These are phyloP conservation scores for Phataginus tricuspis DNA, from an alignment of 2,797 vertebrate genomes.

Conservation along the genomic window DNA sequence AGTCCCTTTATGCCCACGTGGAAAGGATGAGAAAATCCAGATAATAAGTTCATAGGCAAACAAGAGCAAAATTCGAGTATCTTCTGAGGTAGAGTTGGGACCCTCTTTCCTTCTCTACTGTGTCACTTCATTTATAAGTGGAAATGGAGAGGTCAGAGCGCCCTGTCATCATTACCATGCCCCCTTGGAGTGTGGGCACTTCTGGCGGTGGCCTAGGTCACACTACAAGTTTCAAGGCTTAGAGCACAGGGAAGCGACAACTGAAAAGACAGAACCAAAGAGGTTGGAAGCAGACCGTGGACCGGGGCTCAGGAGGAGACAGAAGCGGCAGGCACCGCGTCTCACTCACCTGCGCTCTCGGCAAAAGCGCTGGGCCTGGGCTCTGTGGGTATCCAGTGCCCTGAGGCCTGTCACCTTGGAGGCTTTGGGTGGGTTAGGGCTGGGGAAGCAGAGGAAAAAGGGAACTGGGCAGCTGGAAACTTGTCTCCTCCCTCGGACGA, in stretches of 20 bases:
- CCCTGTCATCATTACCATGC: accelerated
- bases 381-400: accelerated
- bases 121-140: not conserved
- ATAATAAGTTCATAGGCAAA: not conserved
- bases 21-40: not conserved
- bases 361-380: not conserved
- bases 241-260: not conserved
- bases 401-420: not conserved
- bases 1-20: slow-evolving; percentile 33
- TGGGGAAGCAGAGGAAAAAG: not conserved
- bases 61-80: not conserved
- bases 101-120: not conserved
- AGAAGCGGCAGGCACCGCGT: accelerated
- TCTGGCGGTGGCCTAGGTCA: accelerated
- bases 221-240: not conserved
- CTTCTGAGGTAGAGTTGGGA: not conserved
- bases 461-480: not conserved
- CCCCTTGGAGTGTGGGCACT: accelerated
- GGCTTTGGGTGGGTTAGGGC: too few species aligned
- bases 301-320: not conserved
- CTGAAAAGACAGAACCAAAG: not conserved
- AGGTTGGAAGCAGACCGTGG: not conserved
- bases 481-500: not conserved
- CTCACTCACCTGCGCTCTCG: not conserved
- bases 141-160: not conserved